These are phyloP conservation scores for Rhea pennata DNA, from an alignment of 2,113 vertebrate genomes.

Conservation along the genomic window DNA sequence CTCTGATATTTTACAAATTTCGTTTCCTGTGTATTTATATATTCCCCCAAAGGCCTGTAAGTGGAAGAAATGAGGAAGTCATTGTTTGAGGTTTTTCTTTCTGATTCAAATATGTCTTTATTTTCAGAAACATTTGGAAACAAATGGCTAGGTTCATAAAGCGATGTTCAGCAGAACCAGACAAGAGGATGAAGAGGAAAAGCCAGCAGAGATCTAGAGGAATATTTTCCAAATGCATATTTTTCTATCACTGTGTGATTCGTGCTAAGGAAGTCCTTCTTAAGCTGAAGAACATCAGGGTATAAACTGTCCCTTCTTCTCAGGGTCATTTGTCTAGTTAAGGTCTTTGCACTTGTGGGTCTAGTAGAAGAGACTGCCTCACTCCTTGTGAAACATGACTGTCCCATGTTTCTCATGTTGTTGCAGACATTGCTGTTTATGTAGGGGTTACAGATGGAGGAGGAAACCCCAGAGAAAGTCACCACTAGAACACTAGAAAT, in stretches of 20 bases:
- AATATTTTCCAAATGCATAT: neutral
- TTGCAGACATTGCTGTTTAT: neutral
- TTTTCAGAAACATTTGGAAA: neutral
- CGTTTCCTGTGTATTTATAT: neutral
- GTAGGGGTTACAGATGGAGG: neutral
- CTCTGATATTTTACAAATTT: neutral
- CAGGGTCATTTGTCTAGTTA: neutral
- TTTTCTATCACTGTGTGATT: neutral
- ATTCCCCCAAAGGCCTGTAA: neutral
- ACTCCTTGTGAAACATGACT: too few species aligned
- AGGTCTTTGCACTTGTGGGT: neutral
- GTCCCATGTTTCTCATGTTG: neutral
- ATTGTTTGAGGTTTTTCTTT: neutral
- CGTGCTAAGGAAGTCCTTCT: neutral
- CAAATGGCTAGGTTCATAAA: neutral
- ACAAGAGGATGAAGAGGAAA: neutral
- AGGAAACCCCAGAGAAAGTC: neutral
- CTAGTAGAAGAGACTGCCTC: neutral
- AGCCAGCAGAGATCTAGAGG: neutral
- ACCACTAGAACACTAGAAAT: neutral
- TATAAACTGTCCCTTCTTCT: neutral
- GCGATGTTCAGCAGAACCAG: neutral
- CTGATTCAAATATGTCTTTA: rapidly evolving
- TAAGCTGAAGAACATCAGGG: neutral
- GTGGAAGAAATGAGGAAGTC: neutral